These are phyloP conservation scores for Scyliorhinus canicula DNA, from an alignment of 2,797 vertebrate genomes.

Conservation along the genomic window DNA sequence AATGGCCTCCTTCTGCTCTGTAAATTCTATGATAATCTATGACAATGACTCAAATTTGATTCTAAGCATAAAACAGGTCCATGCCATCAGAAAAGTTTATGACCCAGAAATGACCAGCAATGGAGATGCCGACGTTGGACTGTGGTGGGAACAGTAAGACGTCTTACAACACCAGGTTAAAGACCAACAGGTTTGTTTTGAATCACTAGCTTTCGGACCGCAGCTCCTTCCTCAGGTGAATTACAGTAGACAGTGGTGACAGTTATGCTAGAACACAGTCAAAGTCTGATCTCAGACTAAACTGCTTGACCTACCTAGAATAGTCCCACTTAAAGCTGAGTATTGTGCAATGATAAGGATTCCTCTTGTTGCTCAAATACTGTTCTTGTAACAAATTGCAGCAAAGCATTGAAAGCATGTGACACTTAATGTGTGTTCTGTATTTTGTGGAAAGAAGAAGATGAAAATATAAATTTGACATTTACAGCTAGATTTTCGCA, in stretches of 20 bases:
- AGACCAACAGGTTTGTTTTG: too few relatives aligned
- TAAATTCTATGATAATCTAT: too few relatives aligned
- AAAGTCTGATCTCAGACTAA: not conserved
- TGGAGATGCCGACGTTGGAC: too few relatives aligned
- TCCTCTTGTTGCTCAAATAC: not conserved
- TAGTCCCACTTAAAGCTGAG: not conserved
- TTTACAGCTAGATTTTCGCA: not conserved
- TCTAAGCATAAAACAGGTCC: too few relatives aligned
- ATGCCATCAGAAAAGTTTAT: too few relatives aligned
- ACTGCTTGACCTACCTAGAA: not conserved
- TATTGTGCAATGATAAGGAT: not conserved
- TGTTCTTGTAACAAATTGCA: not conserved
- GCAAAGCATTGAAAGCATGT: not conserved
- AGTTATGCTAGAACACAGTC: not conserved
- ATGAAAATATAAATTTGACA: not conserved
- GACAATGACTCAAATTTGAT: too few relatives aligned
- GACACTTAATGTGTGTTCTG: not conserved
- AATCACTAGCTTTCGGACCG: too few relatives aligned
- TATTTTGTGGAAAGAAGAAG: not conserved
- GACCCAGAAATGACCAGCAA: too few relatives aligned
- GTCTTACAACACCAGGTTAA: too few relatives aligned
- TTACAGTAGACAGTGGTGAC: not conserved
- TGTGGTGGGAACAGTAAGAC: too few relatives aligned
- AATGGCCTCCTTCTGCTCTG: too few relatives aligned
- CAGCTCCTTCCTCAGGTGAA: too few relatives aligned